Conservation (phyloP, 2,888 invertebrate genomes). For the Cheilosia scutellata region DNA sequence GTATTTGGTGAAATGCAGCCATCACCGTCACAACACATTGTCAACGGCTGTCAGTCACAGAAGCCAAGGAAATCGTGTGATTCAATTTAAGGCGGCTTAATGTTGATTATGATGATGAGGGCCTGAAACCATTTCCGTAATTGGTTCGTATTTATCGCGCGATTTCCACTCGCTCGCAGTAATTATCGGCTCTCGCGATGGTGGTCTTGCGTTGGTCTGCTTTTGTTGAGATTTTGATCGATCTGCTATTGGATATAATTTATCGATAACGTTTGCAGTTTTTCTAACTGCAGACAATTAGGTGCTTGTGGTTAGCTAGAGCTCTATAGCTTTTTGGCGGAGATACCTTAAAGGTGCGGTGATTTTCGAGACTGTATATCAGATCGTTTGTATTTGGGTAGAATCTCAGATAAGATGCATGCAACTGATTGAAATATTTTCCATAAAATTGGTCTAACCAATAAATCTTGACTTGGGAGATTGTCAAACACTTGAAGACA, state of each 20-base stretch:
- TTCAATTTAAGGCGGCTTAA: constrained; percentile 51
- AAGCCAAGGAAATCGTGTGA: constrained; percentile 55
- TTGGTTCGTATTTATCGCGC: constrained; percentile 64
- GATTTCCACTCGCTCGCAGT: constrained; percentile 33
- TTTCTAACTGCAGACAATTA: constrained; percentile 41
- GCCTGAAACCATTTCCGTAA: constrained; percentile 65
- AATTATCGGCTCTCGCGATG: constrained; percentile 59
- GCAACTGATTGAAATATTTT: constrained; percentile 32
- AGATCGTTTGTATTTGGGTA: constrained; percentile 43
- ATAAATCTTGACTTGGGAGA: constrained; percentile 37
- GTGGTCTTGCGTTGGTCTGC: constrained; percentile 42
- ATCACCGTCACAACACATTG: constrained; percentile 73
- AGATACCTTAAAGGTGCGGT: constrained; percentile 44
- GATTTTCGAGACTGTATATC: constrained; percentile 36
- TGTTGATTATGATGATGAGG: constrained; percentile 61
- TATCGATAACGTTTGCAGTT: constrained; percentile 47
- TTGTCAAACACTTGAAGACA: neutral
- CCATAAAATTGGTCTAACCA: constrained; percentile 31
- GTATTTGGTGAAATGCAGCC: constrained; percentile 74
- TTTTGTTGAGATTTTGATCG: constrained; percentile 41
- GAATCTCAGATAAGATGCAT: constrained; percentile 57
- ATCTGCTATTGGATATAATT: constrained; percentile 57
- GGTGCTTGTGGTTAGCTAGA: neutral
- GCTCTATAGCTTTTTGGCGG: constrained; percentile 18
- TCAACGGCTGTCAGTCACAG: constrained; percentile 65